Evolutionary conservation across 1,140 invertebrate genomes (phyloP).

Genomic region (Heliothis subflexa): DNA sequence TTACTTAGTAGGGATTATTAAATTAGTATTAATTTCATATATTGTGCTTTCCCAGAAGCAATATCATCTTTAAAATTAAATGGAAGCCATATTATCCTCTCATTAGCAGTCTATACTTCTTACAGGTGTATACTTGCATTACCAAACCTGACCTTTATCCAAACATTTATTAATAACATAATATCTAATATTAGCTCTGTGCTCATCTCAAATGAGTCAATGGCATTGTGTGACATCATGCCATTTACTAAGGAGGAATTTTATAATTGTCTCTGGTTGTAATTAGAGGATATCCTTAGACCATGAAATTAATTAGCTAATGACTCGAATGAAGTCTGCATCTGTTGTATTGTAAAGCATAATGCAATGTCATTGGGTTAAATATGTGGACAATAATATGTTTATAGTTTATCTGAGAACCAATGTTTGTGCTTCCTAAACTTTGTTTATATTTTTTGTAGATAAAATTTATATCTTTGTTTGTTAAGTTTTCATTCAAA

Average conservation of each 20-base stretch:
- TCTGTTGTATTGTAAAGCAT: background rate
- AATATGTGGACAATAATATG: too few species aligned
- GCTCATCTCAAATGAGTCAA: conserved; percentile 24
- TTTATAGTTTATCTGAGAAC: too few species aligned
- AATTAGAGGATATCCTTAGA: conserved; percentile 20
- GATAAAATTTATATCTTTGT: too few species aligned
- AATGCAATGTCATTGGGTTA: too few species aligned
- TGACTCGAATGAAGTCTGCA: background rate
- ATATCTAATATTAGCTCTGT: conserved; percentile 5
- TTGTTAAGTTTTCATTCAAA: too few species aligned
- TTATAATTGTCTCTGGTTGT: background rate
- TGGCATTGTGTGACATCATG: background rate
- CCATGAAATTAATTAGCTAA: background rate
- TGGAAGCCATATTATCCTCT: background rate
- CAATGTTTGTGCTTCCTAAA: too few species aligned
- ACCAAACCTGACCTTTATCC: background rate
- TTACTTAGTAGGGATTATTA: too few species aligned
- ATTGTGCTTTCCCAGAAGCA: too few species aligned
- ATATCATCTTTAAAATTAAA: too few species aligned
- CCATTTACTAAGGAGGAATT: background rate
- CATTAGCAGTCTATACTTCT: background rate
- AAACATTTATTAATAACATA: background rate
- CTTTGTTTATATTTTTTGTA: too few species aligned
- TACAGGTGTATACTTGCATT: background rate
- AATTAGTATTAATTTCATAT: too few species aligned